These are phyloP conservation scores for Notothenia rossii DNA, from an alignment of 2,113 vertebrate species.

Conservation along the genomic window DNA sequence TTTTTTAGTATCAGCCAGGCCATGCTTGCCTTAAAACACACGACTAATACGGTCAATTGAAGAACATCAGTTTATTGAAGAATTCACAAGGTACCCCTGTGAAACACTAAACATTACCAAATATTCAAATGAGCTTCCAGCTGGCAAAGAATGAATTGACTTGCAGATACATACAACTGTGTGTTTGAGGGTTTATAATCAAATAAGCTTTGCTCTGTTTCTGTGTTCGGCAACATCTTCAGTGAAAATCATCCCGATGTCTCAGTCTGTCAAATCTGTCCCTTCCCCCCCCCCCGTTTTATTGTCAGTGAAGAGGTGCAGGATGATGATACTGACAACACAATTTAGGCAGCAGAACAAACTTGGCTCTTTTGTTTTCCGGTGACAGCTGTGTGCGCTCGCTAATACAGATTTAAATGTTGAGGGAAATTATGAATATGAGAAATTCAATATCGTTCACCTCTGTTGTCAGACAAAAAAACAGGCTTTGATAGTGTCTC, in stretches of 20 bases:
- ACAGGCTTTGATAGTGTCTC: slow-evolving; percentile 7
- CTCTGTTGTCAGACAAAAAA: slow-evolving; percentile 22
- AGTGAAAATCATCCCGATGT: slow-evolving; percentile 27
- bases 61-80: slow-evolving; percentile 1
- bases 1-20: background rate
- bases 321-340: slow-evolving; percentile 67
- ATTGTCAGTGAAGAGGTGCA: slow-evolving; percentile 52
- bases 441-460: slow-evolving; percentile 40
- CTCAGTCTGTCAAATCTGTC: slow-evolving; percentile 50
- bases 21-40: background rate
- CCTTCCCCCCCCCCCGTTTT: slow-evolving; percentile 13
- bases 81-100: slow-evolving; percentile 12
- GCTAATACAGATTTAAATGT: slow-evolving; percentile 38
- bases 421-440: slow-evolving; percentile 42
- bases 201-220: slow-evolving; percentile 53
- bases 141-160: slow-evolving; percentile 35
- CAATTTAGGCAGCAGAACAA: slow-evolving; percentile 60
- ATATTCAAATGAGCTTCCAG: slow-evolving; percentile 33
- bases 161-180: slow-evolving; percentile 13
- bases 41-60: slow-evolving; percentile 34
- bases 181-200: slow-evolving; percentile 55
- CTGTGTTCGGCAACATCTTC: slow-evolving; percentile 10
- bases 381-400: slow-evolving; percentile 55
- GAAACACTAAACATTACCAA: slow-evolving; percentile 31
- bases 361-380: slow-evolving; percentile 58